Evolutionary conservation across 2,797 vertebrate genomes (phyloP), one percentile per base, ranked within the genome.

Genomic region (Syndactyla subalaris): DNA sequence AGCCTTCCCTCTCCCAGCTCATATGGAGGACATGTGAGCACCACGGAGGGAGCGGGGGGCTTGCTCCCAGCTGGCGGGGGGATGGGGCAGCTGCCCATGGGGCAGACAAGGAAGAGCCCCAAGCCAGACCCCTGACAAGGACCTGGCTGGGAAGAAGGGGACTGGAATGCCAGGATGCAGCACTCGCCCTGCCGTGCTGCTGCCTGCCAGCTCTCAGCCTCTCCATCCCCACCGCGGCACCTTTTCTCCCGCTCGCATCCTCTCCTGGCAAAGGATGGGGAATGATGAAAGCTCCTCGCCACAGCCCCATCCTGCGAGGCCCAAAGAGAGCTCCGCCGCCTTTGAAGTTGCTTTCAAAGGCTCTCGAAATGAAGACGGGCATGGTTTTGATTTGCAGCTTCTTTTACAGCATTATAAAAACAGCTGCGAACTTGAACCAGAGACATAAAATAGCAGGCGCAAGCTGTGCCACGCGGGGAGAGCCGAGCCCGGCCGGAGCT

Each of bases 321-420:
- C 73, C 83, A 86, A 85, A 87, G 91, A 88, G 85, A 85, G 80
- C 79, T 87, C 81, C 43, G 54, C 59, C 89, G 58, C 79, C 95
- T 97, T 97, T 97, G 95, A 97, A 96, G 95, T 95, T 81, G 85
- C 88, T 96, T 92, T 96, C 95, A 93, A 93, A 96, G 95, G 88
- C 95, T 93, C 92, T 95, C 14, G 0, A 27, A 91, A 93, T 14
- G 79, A 81, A 88, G 93, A 89, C 6, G 22, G 95, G 52, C 81
- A 10, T 97, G 97, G 96, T 97, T 97, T 96, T 97, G 88, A 97
- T 98, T 97, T 97, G 94, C 91, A 95, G 92, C 88, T 93, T 88
- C 96, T 97, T 97, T 97, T 96, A 96, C 95, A 93, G 79, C 79
- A 1, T 96, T 96, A 93, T 95, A 96, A 97, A 96, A 96, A 73